A percentile compares a stretch with the other conserved stretches of the same genome.
Evolutionary conservation across 2,888 invertebrate genomes (phyloP).

Genomic region (Eristalis intricaria): DNA sequence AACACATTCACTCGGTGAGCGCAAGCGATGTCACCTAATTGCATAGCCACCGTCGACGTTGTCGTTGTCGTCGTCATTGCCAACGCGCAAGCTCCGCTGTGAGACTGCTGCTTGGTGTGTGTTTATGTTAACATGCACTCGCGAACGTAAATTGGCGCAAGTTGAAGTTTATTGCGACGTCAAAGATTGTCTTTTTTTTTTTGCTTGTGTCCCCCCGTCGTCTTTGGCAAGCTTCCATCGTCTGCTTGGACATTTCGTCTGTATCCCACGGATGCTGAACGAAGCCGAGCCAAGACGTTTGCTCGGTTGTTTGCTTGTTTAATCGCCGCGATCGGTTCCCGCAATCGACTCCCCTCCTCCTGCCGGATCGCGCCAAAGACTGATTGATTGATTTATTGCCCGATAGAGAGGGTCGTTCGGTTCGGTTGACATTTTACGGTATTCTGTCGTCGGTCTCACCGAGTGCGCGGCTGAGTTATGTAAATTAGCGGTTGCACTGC

Average conservation of each 20-base stretch:
- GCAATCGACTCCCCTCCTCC: slow-evolving; percentile 9
- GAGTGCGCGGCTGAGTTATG: slow-evolving; percentile 43
- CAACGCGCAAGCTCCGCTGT: not conserved
- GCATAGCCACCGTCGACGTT: slow-evolving; percentile 47
- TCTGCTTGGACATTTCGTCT: not conserved
- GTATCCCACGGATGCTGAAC: slow-evolving; percentile 31
- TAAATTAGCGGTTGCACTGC: slow-evolving; percentile 33
- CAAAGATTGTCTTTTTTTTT: slow-evolving; percentile 24
- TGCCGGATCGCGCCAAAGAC: slow-evolving; percentile 36
- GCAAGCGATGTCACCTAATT: slow-evolving; percentile 70
- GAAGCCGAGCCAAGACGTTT: not conserved
- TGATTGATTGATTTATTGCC: slow-evolving; percentile 68
- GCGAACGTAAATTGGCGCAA: slow-evolving; percentile 70
- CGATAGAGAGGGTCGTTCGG: slow-evolving; percentile 49
- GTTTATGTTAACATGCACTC: slow-evolving; percentile 62
- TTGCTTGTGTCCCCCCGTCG: not conserved
- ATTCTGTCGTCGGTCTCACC: not conserved
- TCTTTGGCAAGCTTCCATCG: slow-evolving; percentile 5
- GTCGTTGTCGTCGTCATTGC: not conserved
- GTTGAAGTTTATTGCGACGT: slow-evolving; percentile 67
- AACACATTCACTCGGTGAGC: slow-evolving; percentile 39
- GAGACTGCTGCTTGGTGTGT: slow-evolving; percentile 22
- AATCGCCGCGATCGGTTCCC: slow-evolving; percentile 55
- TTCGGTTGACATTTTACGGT: slow-evolving; percentile 47
- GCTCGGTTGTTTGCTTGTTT: slow-evolving; percentile 27